Conservation (phyloP, 2,113 vertebrate species). For the Sula dactylatra region DNA sequence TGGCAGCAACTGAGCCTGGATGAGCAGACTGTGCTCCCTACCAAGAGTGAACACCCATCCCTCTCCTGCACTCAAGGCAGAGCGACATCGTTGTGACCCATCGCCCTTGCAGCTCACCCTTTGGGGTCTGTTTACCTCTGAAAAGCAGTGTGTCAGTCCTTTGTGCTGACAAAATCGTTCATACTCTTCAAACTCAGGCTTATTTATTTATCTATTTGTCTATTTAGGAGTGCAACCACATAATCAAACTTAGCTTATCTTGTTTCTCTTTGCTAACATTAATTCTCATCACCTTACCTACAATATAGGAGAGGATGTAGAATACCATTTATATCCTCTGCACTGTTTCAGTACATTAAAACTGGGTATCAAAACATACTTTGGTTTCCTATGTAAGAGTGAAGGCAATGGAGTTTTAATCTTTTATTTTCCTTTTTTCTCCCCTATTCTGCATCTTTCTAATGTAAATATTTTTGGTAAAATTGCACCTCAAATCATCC, state of each 20-base stretch:
- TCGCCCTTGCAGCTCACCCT: not conserved
- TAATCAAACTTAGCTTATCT: not conserved
- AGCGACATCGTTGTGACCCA: too few species aligned
- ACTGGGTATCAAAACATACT: not conserved
- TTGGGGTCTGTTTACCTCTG: accelerated
- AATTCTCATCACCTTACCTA: not conserved
- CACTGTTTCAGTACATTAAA: not conserved
- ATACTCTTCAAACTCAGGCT: not conserved
- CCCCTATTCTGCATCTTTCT: not conserved
- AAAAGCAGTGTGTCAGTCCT: too few species aligned
- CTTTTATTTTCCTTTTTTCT: accelerated
- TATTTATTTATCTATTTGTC: not conserved
- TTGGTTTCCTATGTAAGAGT: accelerated
- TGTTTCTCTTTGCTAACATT: not conserved
- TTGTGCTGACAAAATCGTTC: not conserved
- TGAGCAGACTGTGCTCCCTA: not conserved
- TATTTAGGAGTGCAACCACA: not conserved
- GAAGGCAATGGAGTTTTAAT: not conserved
- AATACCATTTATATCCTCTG: not conserved
- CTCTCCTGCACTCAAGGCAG: too few species aligned
- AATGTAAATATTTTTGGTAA: accelerated
- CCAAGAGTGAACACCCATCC: accelerated
- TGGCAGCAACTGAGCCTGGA: not conserved
- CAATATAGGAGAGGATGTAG: not conserved
- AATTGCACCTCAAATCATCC: not conserved